Evolutionary conservation across 2,797 vertebrate genomes (phyloP).

Genomic region (Sebastes melanostomus): DNA sequence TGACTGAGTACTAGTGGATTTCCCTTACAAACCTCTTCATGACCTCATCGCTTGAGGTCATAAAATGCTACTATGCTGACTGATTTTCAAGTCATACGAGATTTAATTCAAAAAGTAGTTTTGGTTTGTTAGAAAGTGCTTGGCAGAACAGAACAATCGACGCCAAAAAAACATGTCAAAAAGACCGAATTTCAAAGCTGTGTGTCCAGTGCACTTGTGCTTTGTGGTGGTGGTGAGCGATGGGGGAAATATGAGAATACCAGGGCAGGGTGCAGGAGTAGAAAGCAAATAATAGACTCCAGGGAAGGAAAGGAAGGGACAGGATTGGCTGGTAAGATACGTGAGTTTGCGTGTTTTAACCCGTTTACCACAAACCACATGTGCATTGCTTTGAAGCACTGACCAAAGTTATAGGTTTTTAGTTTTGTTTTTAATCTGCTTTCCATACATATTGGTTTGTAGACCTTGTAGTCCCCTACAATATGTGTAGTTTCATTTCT

Average conservation of each 20-base stretch:
- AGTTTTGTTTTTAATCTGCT: background rate
- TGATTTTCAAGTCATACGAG: background rate
- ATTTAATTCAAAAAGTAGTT: background rate
- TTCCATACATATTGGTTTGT: background rate
- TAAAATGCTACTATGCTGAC: background rate
- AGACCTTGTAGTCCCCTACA: background rate
- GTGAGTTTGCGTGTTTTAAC: slow-evolving; percentile 36
- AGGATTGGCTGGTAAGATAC: slow-evolving; percentile 4
- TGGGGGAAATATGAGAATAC: slow-evolving; percentile 50
- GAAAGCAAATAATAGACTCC: slow-evolving; percentile 61
- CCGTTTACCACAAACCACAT: slow-evolving; percentile 21
- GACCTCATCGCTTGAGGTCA: background rate
- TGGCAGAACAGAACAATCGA: background rate
- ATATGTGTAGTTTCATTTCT: background rate
- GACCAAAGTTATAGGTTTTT: background rate
- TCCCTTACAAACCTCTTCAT: background rate
- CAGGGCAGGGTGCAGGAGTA: slow-evolving; percentile 35
- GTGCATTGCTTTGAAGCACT: background rate
- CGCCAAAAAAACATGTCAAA: background rate
- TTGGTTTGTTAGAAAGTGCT: background rate
- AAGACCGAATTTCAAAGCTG: background rate
- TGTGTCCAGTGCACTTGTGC: slow-evolving; percentile 23
- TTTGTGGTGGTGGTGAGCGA: slow-evolving; percentile 48
- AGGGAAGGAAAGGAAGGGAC: slow-evolving; percentile 18
- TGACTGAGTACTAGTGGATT: background rate